A percentile compares a stretch with the other conserved stretches of the same genome.
These are phyloP conservation scores for Aurelia sp. DNA, from an alignment of 30 jellyfish, hydroid and myxozoan species.

Conservation along the genomic window DNA sequence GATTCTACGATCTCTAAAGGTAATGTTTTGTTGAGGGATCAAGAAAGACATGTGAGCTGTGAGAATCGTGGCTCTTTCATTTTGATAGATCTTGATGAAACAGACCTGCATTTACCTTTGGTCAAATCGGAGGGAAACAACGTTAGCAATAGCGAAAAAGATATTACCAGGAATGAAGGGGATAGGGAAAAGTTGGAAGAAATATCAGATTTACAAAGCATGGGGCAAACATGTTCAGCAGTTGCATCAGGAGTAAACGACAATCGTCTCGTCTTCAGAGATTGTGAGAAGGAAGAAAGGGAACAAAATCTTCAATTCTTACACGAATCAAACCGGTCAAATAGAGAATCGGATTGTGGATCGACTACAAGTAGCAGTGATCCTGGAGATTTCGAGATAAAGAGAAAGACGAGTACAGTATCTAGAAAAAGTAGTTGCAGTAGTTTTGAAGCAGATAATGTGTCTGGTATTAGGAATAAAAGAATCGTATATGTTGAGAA, in stretches of 20 bases:
- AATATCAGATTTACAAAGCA: too few relatives aligned
- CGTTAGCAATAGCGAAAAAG: too few relatives aligned
- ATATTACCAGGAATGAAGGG: too few relatives aligned
- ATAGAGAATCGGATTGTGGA: background rate
- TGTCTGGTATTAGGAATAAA: background rate
- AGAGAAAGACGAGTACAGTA: background rate
- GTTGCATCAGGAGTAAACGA: too few relatives aligned
- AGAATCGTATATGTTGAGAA: background rate
- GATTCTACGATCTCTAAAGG: background rate
- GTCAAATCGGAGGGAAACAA: too few relatives aligned
- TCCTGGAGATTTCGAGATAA: background rate
- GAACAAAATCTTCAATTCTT: background rate
- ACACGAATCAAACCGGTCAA: background rate
- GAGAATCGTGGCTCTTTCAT: slow-evolving; percentile 25
- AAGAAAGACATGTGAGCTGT: background rate
- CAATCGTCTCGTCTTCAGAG: too few relatives aligned
- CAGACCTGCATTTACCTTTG: too few relatives aligned
- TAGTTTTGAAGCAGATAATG: background rate
- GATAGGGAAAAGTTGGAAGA: too few relatives aligned
- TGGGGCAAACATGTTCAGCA: too few relatives aligned
- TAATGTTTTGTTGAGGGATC: background rate
- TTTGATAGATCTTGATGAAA: slow-evolving; percentile 21
- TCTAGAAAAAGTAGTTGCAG: background rate
- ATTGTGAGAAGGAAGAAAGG: too few relatives aligned
- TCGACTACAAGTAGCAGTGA: background rate